Evolutionary conservation across 2,797 vertebrate genomes (phyloP).

Genomic region (Silurus lanzhouensis): DNA sequence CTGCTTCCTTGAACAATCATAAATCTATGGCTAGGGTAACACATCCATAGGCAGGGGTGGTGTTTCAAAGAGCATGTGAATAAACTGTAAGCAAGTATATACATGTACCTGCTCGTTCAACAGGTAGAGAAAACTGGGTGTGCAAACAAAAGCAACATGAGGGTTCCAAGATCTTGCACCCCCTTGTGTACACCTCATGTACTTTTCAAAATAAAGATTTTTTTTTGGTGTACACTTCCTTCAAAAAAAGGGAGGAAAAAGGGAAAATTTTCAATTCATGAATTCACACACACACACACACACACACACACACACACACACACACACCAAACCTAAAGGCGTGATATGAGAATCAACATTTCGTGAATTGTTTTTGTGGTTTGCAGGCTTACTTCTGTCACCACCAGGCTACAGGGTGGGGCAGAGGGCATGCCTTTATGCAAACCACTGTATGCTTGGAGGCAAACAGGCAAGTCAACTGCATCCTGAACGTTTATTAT

Average conservation of each 20-base stretch:
- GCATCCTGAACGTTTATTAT: not conserved
- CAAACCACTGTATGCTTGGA: slow-evolving; percentile 30
- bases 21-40: not conserved
- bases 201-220: not conserved
- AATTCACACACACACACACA: not conserved
- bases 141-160: not conserved
- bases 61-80: not conserved
- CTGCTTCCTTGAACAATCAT: not conserved
- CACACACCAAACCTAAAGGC: not conserved
- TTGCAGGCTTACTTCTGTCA: slow-evolving; percentile 32
- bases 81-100: not conserved
- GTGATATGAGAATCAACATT: slow-evolving; percentile 4
- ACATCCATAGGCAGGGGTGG: not conserved
- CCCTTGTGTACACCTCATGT: not conserved
- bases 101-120: not conserved
- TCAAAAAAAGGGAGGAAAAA: not conserved
- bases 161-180: not conserved
- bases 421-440: slow-evolving; percentile 29
- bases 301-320: not conserved
- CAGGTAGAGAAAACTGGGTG: not conserved
- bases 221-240: not conserved
- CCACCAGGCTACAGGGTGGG: slow-evolving; percentile 39
- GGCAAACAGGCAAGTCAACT: slow-evolving; percentile 11
- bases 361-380: not conserved
- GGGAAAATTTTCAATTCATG: not conserved